Evolutionary conservation across 1,140 invertebrate genomes (phyloP).

Genomic region (Frieseomelitta varia): DNA sequence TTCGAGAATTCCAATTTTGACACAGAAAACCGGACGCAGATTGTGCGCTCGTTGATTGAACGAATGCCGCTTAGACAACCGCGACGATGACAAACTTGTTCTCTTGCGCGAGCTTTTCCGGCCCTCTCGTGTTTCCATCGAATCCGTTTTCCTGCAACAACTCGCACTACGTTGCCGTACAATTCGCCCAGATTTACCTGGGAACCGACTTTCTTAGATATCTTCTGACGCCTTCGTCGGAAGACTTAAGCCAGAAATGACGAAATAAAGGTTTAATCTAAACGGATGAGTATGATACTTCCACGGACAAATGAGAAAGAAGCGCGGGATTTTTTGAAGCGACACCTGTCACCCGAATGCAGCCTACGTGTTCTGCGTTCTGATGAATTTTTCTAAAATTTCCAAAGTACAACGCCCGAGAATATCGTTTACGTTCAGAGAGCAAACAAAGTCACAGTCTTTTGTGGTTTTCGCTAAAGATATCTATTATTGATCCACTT

Average conservation of each 20-base stretch:
- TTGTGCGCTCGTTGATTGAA: neutral
- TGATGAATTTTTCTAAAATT: neutral
- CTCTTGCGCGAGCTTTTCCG: neutral
- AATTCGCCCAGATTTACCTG: neutral
- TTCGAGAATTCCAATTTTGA: constrained; percentile 55
- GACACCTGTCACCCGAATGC: constrained; percentile 2
- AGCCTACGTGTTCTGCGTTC: neutral
- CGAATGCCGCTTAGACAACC: neutral
- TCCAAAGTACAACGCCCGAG: neutral
- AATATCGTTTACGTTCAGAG: neutral
- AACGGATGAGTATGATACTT: neutral
- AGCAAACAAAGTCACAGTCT: too few relatives aligned
- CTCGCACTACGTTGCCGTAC: neutral
- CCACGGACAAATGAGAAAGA: neutral
- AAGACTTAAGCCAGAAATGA: neutral
- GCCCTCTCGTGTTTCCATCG: neutral
- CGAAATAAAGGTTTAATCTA: constrained; percentile 3
- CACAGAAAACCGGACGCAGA: neutral
- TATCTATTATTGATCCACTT: too few relatives aligned
- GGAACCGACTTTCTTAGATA: neutral
- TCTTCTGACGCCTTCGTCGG: neutral
- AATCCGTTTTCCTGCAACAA: constrained; percentile 11
- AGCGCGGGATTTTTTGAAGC: neutral
- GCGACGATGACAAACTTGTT: constrained; percentile 19
- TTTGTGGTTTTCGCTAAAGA: too few relatives aligned